phyloP scores from a whole-genome alignment of 2,888 invertebrate genomes.

The Dynastes grantii region DNA sequence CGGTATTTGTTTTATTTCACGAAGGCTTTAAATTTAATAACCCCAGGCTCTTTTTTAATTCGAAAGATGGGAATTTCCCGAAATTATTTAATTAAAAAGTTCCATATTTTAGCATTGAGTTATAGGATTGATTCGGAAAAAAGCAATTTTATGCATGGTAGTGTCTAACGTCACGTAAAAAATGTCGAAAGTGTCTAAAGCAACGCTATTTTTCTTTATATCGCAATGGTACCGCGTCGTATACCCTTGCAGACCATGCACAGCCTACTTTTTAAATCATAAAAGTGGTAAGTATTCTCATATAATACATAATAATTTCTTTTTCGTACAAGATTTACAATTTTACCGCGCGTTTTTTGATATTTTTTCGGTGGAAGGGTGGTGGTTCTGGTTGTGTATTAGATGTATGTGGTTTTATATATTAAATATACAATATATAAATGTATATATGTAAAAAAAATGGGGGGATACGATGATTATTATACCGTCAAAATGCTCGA shows the following conservation, averaged over 20 bases:
- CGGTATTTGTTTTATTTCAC: too few relatives aligned
- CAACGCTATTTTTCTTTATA: too few relatives aligned
- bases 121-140: too few relatives aligned
- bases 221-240: not conserved
- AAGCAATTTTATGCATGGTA: too few relatives aligned
- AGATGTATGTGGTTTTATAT: not conserved
- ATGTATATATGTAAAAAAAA: not conserved
- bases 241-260: constrained; percentile 46
- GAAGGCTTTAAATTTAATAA: too few relatives aligned
- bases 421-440: not conserved
- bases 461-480: constrained; percentile 17
- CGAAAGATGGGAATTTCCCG: too few relatives aligned
- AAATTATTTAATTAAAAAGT: too few relatives aligned
- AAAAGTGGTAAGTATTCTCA: not conserved
- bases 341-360: constrained; percentile 62
- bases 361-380: constrained; percentile 66
- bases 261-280: constrained; percentile 36
- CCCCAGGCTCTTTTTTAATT: too few relatives aligned
- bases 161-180: too few relatives aligned
- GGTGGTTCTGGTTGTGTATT: constrained; percentile 54
- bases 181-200: too few relatives aligned
- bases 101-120: too few relatives aligned
- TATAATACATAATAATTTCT: not conserved
- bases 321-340: constrained; percentile 61
- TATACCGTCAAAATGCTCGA: constrained; percentile 6